These are phyloP conservation scores for Hybognathus amarus DNA, from an alignment of 2,797 vertebrate species.

Conservation along the genomic window DNA sequence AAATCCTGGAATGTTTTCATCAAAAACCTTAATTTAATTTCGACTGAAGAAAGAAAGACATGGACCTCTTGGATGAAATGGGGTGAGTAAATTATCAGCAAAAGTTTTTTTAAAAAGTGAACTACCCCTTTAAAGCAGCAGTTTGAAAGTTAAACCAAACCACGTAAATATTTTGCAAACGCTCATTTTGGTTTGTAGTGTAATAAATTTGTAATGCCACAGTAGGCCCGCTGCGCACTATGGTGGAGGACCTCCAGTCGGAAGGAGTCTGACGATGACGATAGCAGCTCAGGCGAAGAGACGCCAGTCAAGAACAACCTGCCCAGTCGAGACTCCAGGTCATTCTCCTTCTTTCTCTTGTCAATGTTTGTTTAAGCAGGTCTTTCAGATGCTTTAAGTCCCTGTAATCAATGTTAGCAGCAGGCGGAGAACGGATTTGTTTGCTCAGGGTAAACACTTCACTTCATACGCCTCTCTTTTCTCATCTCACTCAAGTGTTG, in stretches of 20 bases:
- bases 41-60: too few relatives aligned
- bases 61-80: too few relatives aligned
- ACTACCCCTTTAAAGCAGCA: not conserved
- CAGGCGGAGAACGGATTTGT: slow-evolving; percentile 32
- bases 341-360: slow-evolving; percentile 25
- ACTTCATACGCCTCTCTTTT: slow-evolving; percentile 37
- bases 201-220: too few relatives aligned
- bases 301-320: slow-evolving; percentile 88
- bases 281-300: slow-evolving; percentile 94
- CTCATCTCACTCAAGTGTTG: slow-evolving; percentile 20
- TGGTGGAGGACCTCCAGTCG: slow-evolving; percentile 95
- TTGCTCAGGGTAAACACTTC: slow-evolving; percentile 44
- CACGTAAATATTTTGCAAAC: not conserved
- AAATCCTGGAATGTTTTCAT: too few relatives aligned
- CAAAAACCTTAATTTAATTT: too few relatives aligned
- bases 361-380: slow-evolving; percentile 35
- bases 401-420: slow-evolving; percentile 37
- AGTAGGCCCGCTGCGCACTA: slow-evolving; percentile 87
- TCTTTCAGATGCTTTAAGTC: slow-evolving; percentile 38
- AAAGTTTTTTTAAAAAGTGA: too few relatives aligned
- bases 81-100: too few relatives aligned
- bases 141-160: not conserved
- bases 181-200: not conserved
- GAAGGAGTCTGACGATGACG: slow-evolving; percentile 95
- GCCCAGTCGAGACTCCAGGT: slow-evolving; percentile 91